Evolutionary conservation across 2,113 vertebrate species (phyloP).

Genomic region (Tyto alba): DNA sequence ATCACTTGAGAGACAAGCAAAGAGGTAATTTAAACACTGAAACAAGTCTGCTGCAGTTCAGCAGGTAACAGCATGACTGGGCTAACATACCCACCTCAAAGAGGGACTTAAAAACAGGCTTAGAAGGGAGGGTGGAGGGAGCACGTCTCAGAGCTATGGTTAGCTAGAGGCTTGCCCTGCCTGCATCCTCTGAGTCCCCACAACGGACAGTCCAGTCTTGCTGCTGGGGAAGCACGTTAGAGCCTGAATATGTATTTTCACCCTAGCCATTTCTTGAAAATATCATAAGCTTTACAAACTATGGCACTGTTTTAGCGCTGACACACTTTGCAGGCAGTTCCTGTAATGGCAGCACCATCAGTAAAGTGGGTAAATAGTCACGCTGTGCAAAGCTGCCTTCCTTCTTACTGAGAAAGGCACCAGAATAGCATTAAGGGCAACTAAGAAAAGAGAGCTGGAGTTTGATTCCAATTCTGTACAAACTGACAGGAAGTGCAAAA

Average conservation of each 20-base stretch:
- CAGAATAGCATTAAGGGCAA: background rate
- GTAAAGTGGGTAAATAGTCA: background rate
- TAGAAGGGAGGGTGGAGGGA: background rate
- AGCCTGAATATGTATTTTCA: background rate
- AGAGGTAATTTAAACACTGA: background rate
- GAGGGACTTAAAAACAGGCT: background rate
- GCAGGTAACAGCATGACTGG: conserved; percentile 35
- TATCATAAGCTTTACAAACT: background rate
- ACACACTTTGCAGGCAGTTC: background rate
- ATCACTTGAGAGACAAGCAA: background rate
- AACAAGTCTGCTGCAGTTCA: conserved; percentile 23
- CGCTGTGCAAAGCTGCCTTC: background rate
- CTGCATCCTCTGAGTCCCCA: too few relatives aligned
- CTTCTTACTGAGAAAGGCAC: background rate
- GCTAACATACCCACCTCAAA: background rate
- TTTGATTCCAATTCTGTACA: background rate
- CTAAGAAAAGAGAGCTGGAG: background rate
- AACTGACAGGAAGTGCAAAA: background rate
- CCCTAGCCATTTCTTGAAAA: fast-evolving
- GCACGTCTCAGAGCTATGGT: fast-evolving
- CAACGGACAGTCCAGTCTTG: background rate
- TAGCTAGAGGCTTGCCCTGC: background rate
- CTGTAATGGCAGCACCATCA: background rate
- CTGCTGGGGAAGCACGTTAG: background rate
- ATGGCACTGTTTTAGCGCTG: background rate